Evolutionary conservation across 2,888 invertebrate genomes (phyloP).

Genomic region (Nomada hirtipes): DNA sequence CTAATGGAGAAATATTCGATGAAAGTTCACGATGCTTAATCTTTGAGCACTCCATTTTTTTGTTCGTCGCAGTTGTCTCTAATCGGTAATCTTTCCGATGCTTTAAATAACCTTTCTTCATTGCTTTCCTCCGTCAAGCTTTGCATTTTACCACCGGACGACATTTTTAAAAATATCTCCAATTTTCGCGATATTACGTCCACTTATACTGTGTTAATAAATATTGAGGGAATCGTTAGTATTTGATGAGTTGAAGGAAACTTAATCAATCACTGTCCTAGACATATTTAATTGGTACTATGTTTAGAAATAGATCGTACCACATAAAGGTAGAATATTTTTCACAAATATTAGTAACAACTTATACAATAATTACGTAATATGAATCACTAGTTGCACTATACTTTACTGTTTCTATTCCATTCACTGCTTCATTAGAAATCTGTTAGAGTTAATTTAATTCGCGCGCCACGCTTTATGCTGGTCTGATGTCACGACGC

Average conservation of each 20-base stretch:
- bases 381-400: too few species aligned
- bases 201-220: neutral
- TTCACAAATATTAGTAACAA: neutral
- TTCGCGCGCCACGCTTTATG: too few species aligned
- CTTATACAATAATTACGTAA: too few species aligned
- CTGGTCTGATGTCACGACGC: too few species aligned
- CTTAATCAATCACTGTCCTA: neutral
- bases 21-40: conserved; percentile 1
- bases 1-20: neutral
- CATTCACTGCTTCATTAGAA: too few species aligned
- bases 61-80: neutral
- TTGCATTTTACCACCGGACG: too few species aligned
- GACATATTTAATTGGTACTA: neutral
- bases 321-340: neutral
- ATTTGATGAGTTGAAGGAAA: neutral
- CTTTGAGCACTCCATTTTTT: neutral
- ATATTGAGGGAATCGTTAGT: neutral
- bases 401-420: too few species aligned
- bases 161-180: too few species aligned
- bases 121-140: too few species aligned
- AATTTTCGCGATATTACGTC: neutral
- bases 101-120: neutral
- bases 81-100: neutral
- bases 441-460: too few species aligned
- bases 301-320: neutral